These are phyloP conservation scores for Guaruba guarouba DNA, from an alignment of 2,113 vertebrate genomes.

Conservation along the genomic window DNA sequence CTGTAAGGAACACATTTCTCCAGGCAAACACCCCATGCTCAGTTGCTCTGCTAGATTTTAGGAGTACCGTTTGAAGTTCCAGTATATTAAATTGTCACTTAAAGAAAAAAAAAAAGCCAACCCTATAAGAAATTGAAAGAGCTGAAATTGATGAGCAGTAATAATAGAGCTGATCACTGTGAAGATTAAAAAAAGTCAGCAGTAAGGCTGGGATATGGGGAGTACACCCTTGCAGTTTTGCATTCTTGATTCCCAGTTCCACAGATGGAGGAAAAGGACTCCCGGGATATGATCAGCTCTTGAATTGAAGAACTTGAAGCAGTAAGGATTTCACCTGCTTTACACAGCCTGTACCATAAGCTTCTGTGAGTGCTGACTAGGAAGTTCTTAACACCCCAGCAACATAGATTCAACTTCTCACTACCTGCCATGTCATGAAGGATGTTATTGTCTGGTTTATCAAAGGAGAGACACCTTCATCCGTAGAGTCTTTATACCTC, in stretches of 20 bases:
- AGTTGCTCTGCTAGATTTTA: neutral
- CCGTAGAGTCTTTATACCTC: neutral
- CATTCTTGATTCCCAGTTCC: neutral
- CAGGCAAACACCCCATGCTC: neutral
- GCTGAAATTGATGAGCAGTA: neutral
- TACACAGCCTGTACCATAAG: neutral
- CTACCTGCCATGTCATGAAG: neutral
- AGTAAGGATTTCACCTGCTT: neutral
- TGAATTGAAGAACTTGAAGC: neutral
- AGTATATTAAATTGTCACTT: neutral
- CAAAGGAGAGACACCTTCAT: neutral
- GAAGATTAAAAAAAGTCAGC: neutral
- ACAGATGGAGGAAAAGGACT: neutral
- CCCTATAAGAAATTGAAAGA: neutral
- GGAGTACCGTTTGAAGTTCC: neutral
- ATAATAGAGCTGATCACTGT: neutral
- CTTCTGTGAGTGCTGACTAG: neutral
- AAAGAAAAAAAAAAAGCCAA: neutral
- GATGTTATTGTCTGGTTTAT: neutral
- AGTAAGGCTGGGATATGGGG: rapidly evolving
- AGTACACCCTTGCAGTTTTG: neutral
- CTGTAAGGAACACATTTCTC: neutral
- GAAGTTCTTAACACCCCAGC: neutral
- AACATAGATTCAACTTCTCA: neutral
- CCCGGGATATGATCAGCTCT: neutral